Conservation (phyloP, 2,113 vertebrate genomes). For the Chloropsis hardwickii region DNA sequence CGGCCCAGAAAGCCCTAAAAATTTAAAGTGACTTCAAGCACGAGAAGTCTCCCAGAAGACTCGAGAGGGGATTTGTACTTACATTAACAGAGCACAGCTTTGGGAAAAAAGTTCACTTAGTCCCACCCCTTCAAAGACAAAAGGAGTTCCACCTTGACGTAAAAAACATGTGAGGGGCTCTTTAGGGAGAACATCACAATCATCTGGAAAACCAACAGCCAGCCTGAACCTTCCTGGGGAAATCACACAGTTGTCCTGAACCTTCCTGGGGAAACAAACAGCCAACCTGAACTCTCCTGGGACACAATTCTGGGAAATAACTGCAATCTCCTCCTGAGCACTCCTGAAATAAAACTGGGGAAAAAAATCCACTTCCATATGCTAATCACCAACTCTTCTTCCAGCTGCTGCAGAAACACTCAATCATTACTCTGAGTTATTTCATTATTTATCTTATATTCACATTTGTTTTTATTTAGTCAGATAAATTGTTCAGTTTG, state of each 20-base stretch:
- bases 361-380: neutral
- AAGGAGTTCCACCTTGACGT: neutral
- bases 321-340: neutral
- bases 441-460: neutral
- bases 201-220: neutral
- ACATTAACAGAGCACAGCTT: neutral
- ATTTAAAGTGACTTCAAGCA: neutral
- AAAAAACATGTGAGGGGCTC: neutral
- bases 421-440: neutral
- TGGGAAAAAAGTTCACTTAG: neutral
- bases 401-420: neutral
- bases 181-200: neutral
- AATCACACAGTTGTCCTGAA: neutral
- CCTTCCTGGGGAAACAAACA: neutral
- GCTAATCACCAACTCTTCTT: neutral
- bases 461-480: neutral
- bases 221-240: neutral
- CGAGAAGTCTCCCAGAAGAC: neutral
- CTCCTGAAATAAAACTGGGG: neutral
- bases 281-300: neutral
- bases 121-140: neutral
- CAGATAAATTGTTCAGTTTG: neutral
- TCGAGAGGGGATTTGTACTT: neutral
- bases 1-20: neutral
- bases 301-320: neutral